Percentiles rank a stretch among this genome's conserved stretches.
Evolutionary conservation across 1,140 invertebrate species (phyloP).

Genomic region (Hyles euphorbiae): DNA sequence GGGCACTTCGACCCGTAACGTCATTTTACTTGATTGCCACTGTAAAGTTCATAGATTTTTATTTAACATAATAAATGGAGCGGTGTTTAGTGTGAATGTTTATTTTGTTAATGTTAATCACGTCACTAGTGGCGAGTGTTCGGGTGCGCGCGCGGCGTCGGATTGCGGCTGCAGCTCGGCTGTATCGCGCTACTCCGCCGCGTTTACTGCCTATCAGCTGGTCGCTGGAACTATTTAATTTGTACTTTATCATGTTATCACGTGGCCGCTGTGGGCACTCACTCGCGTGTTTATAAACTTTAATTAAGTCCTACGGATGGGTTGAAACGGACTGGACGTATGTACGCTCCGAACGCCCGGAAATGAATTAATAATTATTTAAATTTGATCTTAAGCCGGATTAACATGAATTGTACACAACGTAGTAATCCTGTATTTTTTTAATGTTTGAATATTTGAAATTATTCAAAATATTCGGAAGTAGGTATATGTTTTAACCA

Average conservation of each 20-base stretch:
- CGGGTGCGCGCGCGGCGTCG: conserved; percentile 44
- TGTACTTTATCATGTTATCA: conserved; percentile 64
- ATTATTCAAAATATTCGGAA: too few relatives aligned
- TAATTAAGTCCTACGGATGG: conserved; percentile 2
- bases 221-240: conserved; percentile 59
- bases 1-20: conserved; percentile 67
- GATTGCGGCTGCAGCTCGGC: conserved; percentile 36
- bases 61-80: conserved; percentile 32
- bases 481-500: too few relatives aligned
- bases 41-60: conserved; percentile 56
- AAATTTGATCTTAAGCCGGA: too few relatives aligned
- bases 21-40: conserved; percentile 55
- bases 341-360: too few relatives aligned
- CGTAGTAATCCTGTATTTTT: too few relatives aligned
- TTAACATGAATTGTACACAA: too few relatives aligned
- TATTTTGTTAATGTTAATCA: conserved; percentile 14
- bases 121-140: conserved; percentile 20
- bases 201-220: conserved; percentile 62
- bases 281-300: conserved; percentile 8
- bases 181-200: conserved; percentile 36
- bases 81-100: conserved; percentile 21
- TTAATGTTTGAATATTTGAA: too few relatives aligned
- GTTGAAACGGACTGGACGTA: too few relatives aligned
- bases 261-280: conserved; percentile 37
- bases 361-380: too few relatives aligned